Evolutionary conservation across 2,797 vertebrate species (phyloP).

Genomic region (Pipistrellus kuhlii): DNA sequence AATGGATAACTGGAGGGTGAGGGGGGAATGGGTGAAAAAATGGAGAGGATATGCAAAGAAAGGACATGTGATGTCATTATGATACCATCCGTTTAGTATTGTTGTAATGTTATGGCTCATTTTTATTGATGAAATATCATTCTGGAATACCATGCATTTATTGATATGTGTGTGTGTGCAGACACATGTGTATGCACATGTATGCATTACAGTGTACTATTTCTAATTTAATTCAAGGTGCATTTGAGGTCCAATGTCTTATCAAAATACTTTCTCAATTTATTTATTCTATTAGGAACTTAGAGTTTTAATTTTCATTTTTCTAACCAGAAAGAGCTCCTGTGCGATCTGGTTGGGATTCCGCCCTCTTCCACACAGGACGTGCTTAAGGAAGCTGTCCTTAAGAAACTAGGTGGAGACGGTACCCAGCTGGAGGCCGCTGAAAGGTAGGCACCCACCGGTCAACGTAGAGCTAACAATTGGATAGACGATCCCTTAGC

Average conservation of each 20-base stretch:
- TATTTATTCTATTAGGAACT: conserved; percentile 13
- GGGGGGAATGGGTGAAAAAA: background rate
- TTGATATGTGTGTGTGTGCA: background rate
- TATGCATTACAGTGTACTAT: background rate
- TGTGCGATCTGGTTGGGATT: conserved; percentile 92
- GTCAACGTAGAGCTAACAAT: background rate
- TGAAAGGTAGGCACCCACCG: conserved; percentile 89
- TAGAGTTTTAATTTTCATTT: conserved; percentile 54
- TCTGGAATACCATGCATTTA: background rate
- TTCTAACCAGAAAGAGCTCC: conserved; percentile 92
- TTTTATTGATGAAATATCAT: background rate
- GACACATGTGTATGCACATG: accelerated
- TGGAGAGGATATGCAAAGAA: background rate
- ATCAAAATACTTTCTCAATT: background rate
- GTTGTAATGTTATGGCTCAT: background rate
- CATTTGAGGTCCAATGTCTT: background rate
- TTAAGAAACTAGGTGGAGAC: conserved; percentile 88
- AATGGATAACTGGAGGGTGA: background rate
- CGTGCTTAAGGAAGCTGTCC: conserved; percentile 90
- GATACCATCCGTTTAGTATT: background rate
- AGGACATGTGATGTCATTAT: background rate
- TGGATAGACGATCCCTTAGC: background rate
- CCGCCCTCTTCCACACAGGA: conserved; percentile 84
- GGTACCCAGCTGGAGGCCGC: conserved; percentile 90
- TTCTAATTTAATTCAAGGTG: background rate